phyloP scores from a whole-genome alignment of 2,888 invertebrate species.

The Eurytoma californica region DNA sequence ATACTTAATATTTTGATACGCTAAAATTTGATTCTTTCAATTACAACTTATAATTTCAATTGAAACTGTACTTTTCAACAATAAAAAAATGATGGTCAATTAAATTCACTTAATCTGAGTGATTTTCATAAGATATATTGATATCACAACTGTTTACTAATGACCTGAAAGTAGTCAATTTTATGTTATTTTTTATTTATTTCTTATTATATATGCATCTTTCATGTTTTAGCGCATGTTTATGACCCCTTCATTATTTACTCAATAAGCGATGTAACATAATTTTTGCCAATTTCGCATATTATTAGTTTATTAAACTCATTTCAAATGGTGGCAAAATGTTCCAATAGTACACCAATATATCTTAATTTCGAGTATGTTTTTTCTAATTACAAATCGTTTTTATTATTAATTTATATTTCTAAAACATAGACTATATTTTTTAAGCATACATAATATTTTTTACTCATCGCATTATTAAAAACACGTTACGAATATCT shows the following conservation, averaged over 20 bases:
- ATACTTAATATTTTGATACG: slow-evolving; percentile 34
- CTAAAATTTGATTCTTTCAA: slow-evolving; percentile 6
- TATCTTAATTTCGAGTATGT: slow-evolving; percentile 9
- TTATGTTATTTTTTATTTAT: slow-evolving; percentile 4
- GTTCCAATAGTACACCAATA: slow-evolving; percentile 2
- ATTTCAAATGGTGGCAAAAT: slow-evolving; percentile 14
- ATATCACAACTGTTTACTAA: slow-evolving; percentile 48
- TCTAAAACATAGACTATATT: slow-evolving; percentile 24
- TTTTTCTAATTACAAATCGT: neutral
- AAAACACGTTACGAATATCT: slow-evolving; percentile 10
- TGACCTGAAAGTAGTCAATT: slow-evolving; percentile 29
- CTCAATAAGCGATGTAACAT: slow-evolving; percentile 16
- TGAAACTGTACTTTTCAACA: slow-evolving; percentile 1
- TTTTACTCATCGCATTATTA: slow-evolving; percentile 1
- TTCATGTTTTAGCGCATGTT: slow-evolving; percentile 44
- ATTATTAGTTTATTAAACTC: neutral
- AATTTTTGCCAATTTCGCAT: slow-evolving; percentile 19
- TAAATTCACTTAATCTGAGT: slow-evolving; percentile 31
- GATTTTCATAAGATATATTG: slow-evolving; percentile 41
- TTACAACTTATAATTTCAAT: slow-evolving; percentile 16
- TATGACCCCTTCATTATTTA: slow-evolving; percentile 32
- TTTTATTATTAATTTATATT: neutral
- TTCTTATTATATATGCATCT: slow-evolving; percentile 37
- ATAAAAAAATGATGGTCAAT: slow-evolving; percentile 19
- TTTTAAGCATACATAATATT: neutral